phyloP scores from a whole-genome alignment of 2,113 vertebrate genomes.

The Pogonocichla stellata region DNA sequence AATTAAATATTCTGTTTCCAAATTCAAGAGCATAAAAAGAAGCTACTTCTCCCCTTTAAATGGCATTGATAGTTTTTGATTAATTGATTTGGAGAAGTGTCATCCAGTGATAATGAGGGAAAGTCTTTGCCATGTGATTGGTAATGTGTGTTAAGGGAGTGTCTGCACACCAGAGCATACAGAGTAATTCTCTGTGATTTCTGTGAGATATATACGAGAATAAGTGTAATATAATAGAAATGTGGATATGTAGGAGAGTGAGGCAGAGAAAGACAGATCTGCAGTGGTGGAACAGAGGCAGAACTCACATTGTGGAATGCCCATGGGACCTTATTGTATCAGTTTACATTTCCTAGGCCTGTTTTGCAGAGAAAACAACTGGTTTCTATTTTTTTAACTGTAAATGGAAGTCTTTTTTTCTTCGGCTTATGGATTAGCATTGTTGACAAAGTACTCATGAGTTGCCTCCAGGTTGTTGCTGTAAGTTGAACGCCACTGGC shows the following conservation, averaged over 20 bases:
- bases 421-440: background rate
- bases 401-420: background rate
- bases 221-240: background rate
- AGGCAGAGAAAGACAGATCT: background rate
- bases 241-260: background rate
- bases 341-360: background rate
- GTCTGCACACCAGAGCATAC: background rate
- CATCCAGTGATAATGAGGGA: background rate
- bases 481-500: conserved; percentile 40
- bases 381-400: background rate
- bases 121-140: background rate
- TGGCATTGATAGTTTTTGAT: background rate
- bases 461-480: background rate
- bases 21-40: background rate
- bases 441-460: background rate
- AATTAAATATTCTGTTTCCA: background rate
- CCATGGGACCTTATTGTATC: background rate
- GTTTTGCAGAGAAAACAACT: background rate
- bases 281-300: background rate
- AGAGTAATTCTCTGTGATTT: background rate
- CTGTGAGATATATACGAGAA: background rate
- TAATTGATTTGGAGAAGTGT: background rate
- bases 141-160: background rate
- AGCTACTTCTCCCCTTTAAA: background rate
- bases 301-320: background rate